Base-by-base conservation (phyloP, 92 coral and sea anemone species). In the Epizoanthus scotinus region DNA sequence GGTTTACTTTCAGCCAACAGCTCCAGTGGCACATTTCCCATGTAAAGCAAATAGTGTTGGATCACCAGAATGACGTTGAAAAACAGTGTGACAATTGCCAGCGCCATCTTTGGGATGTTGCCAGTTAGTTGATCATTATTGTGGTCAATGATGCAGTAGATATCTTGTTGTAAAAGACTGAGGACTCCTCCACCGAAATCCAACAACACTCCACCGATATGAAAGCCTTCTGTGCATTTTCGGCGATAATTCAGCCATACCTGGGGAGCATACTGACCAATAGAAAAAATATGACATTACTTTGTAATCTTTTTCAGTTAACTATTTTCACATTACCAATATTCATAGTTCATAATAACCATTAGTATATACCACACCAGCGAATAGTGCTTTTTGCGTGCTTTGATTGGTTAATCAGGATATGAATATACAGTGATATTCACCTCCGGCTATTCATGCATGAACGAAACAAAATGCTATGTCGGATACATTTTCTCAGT, bases 171-270 rank as follows among this genome's bases (percentile, higher is more conserved):
- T 3, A 92, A 79, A 18, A 92, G 85, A 56, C 97, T 92, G 5
- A 92, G 89, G 2, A 92, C 86, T 19, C 97, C 97, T 34, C 97
- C 97, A 67, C 89, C 78, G 54, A 92, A 92, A 78, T 92, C 97
- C 54, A 92, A 72, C 73, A 92, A 49, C 24, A 92, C 97, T 34
- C 97, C 97, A 52, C 94, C 91, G 28, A 92, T 87, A 62, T 92
- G 94, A 77, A 90, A 92, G 10, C 97, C 97, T 80, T 81, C 82
- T 1, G 97, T 92, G 85, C 84, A 90, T 83, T 92, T 92, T n/a
- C 94, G 97, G 31, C 73, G 83, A 85, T 87, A 92, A 59, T 92
- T 92, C 4, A 92, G 87, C 94, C 90, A 90, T 25, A 92, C 89
- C 67, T 92, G 97, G 9, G 97, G 97, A 38, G 66, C 78, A 83